These are phyloP conservation scores for Lasius fuliginosus DNA, from an alignment of 2,888 invertebrate species.

Conservation along the genomic window DNA sequence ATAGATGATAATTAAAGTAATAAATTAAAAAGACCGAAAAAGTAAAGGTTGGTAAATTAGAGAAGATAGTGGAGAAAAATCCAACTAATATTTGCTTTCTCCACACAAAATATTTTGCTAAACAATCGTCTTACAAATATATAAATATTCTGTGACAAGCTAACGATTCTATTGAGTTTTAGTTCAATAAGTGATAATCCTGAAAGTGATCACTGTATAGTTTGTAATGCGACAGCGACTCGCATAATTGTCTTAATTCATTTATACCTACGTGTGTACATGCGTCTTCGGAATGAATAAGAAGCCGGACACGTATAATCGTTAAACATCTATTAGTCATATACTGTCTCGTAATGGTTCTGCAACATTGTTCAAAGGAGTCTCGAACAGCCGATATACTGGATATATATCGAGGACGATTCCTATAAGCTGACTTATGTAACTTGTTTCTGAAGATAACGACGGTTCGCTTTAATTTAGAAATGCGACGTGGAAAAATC, in stretches of 20 bases:
- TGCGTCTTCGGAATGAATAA: conserved; percentile 36
- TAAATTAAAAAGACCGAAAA: neutral
- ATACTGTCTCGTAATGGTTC: neutral
- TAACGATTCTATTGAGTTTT: neutral
- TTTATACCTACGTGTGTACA: conserved; percentile 9
- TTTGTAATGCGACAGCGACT: neutral
- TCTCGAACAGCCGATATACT: neutral
- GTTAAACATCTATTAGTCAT: conserved; percentile 43
- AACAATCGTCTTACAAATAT: neutral
- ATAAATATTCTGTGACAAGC: neutral
- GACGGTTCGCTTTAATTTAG: conserved; percentile 22
- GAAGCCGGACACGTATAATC: conserved; percentile 35
- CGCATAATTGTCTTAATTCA: neutral
- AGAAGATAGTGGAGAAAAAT: neutral
- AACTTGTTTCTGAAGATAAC: conserved; percentile 25
- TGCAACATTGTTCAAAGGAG: neutral
- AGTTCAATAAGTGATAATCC: neutral
- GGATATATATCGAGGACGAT: neutral
- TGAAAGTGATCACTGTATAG: neutral
- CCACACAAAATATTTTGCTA: neutral
- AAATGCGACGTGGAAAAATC: conserved; percentile 9
- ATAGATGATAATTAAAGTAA: neutral
- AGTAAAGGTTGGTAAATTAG: neutral
- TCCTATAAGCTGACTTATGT: conserved; percentile 14
- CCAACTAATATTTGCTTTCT: neutral